Conservation (phyloP, 2,113 vertebrate species). For the Lynx canadensis region DNA sequence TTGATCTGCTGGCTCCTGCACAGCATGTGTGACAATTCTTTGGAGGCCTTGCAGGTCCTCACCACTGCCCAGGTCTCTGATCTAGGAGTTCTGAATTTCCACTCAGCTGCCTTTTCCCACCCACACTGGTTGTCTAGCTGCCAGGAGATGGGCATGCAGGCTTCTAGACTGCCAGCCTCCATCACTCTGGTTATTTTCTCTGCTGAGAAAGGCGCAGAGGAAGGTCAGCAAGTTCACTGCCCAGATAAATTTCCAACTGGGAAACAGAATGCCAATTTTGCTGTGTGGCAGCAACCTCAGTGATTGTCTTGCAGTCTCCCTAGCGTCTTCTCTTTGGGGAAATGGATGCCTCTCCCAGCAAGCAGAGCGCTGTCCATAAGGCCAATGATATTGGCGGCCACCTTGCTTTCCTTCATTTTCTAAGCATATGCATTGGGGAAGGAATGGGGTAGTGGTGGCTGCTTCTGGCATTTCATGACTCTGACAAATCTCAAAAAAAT, state of each 20-base stretch:
- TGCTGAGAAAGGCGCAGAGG: not conserved
- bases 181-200: not conserved
- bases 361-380: not conserved
- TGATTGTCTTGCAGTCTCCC: not conserved
- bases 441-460: not conserved
- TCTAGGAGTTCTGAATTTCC: not conserved
- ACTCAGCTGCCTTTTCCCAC: not conserved
- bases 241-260: not conserved
- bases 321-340: not conserved
- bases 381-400: not conserved
- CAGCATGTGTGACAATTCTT: not conserved
- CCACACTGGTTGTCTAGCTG: not conserved
- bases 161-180: not conserved
- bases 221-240: not conserved
- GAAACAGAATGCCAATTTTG: not conserved
- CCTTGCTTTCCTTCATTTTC: not conserved
- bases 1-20: not conserved
- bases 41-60: not conserved
- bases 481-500: not conserved
- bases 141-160: no score
- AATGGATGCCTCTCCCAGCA: not conserved
- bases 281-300: not conserved
- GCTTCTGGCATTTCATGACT: not conserved
- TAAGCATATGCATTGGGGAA: not conserved
- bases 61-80: not conserved